Evolutionary conservation across 1,140 invertebrate genomes (phyloP).

Genomic region (Pantala flavescens): DNA sequence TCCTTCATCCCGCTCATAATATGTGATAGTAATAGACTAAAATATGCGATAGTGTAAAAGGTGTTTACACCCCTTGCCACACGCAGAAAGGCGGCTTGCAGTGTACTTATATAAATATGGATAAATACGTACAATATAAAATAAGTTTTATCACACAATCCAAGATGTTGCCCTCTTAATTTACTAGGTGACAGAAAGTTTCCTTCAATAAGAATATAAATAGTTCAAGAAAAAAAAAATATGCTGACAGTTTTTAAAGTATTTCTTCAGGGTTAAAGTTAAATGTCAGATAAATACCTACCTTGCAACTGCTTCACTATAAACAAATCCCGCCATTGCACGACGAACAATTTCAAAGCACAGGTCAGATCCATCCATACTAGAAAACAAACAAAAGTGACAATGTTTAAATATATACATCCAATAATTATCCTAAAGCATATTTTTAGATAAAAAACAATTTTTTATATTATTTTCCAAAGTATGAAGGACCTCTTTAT

Average conservation of each 20-base stretch:
- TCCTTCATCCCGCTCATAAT: background rate
- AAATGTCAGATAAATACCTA: too few species aligned
- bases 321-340: slow-evolving; percentile 91
- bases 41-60: too few species aligned
- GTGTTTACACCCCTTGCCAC: too few species aligned
- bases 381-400: slow-evolving; percentile 44
- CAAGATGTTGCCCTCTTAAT: too few species aligned
- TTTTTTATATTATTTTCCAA: background rate
- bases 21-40: too few species aligned
- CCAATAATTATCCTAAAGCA: background rate
- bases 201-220: background rate
- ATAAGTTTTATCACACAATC: too few species aligned
- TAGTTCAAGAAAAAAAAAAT: background rate
- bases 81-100: too few species aligned
- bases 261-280: too few species aligned
- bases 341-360: slow-evolving; percentile 96
- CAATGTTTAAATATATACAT: slow-evolving; percentile 26
- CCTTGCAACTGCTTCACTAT: slow-evolving; percentile 97
- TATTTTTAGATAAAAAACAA: too few species aligned
- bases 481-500: background rate
- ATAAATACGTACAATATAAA: too few species aligned
- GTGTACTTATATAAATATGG: too few species aligned
- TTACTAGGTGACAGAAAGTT: background rate
- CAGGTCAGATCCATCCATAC: slow-evolving; percentile 96
- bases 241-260: background rate